Percentiles rank a stretch among this genome's conserved stretches.
phyloP scores from a whole-genome alignment of 2,888 invertebrate genomes.

The Xanthostigma xanthostigma region DNA sequence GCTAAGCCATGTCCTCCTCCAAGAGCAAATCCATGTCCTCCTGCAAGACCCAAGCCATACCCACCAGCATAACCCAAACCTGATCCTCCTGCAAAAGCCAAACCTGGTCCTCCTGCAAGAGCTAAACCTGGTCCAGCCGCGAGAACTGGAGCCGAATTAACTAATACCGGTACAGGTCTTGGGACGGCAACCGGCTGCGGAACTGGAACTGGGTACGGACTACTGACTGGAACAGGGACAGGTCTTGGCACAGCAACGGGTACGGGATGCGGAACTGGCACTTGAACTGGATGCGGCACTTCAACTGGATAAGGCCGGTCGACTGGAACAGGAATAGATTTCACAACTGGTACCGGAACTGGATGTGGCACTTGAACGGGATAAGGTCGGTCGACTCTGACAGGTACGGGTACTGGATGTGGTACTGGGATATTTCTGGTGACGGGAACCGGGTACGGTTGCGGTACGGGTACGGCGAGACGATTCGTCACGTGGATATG shows the following conservation, averaged over 20 bases:
- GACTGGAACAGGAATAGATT: constrained; percentile 34
- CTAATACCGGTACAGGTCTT: constrained; percentile 25
- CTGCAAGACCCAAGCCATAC: not conserved
- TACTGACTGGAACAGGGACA: constrained; percentile 31
- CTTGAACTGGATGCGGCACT: constrained; percentile 12
- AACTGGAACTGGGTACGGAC: constrained; percentile 8
- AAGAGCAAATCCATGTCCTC: constrained; percentile 6
- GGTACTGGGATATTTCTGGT: constrained; percentile 27
- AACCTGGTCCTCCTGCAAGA: constrained; percentile 12
- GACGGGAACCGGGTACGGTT: constrained; percentile 35
- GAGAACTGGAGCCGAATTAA: constrained; percentile 6
- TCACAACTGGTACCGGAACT: constrained; percentile 33
- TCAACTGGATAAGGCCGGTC: constrained; percentile 23
- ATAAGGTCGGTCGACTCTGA: constrained; percentile 25
- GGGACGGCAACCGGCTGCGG: constrained; percentile 35
- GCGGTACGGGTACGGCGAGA: constrained; percentile 31
- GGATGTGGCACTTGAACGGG: constrained; percentile 32
- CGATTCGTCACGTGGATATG: constrained; percentile 8
- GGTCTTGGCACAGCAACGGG: constrained; percentile 34
- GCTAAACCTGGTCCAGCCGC: constrained; percentile 11
- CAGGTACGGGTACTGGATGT: constrained; percentile 16
- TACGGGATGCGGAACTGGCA: constrained; percentile 13
- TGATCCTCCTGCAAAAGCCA: constrained; percentile 2
- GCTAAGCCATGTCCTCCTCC: constrained; percentile 4
- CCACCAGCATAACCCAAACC: not conserved